Conservation (phyloP, 1,140 invertebrate genomes). For the Ditylenchus dipsaci region DNA sequence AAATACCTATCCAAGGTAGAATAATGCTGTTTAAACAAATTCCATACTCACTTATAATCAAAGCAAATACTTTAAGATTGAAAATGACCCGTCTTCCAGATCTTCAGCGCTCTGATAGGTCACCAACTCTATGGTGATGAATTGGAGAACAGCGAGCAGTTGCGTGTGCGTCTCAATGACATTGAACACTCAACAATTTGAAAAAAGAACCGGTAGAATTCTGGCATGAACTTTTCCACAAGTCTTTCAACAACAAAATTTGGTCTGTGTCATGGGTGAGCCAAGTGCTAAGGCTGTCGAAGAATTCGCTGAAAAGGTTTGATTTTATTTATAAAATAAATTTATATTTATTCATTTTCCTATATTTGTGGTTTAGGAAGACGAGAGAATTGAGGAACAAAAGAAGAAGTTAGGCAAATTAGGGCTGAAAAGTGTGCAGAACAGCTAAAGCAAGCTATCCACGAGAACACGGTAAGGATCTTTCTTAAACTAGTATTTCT, state of each 20-base stretch:
- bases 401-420: constrained; percentile 66
- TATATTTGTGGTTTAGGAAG: constrained; percentile 45
- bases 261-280: constrained; percentile 61
- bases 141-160: constrained; percentile 68
- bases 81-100: constrained; percentile 72
- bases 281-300: constrained; percentile 62
- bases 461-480: constrained; percentile 69
- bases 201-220: constrained; percentile 66
- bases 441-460: constrained; percentile 68
- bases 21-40: not conserved
- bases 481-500: too few relatives aligned
- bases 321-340: not conserved
- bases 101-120: constrained; percentile 73
- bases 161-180: constrained; percentile 71
- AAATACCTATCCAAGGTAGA: constrained; percentile 60
- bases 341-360: not conserved
- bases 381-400: constrained; percentile 67
- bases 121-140: constrained; percentile 73
- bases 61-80: constrained; percentile 65
- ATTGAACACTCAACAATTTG: constrained; percentile 67
- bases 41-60: too few relatives aligned
- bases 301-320: constrained; percentile 50
- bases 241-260: constrained; percentile 68
- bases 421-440: constrained; percentile 68
- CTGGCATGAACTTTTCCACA: constrained; percentile 71